Evolutionary conservation across 2,888 invertebrate species (phyloP).

Genomic region (Scaptomyza polygonia): DNA sequence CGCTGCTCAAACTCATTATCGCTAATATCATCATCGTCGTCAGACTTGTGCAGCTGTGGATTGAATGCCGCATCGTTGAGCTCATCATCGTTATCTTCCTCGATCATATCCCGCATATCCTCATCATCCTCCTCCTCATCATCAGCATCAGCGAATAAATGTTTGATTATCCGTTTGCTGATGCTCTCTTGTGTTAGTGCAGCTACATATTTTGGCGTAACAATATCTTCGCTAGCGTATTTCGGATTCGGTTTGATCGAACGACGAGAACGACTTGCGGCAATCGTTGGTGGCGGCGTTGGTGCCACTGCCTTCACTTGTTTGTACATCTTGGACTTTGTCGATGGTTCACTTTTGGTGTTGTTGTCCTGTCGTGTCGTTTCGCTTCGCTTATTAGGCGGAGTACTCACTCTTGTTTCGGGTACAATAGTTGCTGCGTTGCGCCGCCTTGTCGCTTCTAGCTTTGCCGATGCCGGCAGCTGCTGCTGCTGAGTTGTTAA

Average conservation of each 20-base stretch:
- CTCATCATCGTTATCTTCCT: conserved; percentile 65
- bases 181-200: conserved; percentile 31
- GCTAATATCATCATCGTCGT: conserved; percentile 70
- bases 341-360: conserved; percentile 11
- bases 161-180: conserved; percentile 30
- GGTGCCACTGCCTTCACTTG: conserved; percentile 32
- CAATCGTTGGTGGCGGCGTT: conserved; percentile 77
- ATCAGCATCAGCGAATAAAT: conserved; percentile 57
- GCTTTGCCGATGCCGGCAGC: too few species aligned
- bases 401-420: conserved; percentile 1
- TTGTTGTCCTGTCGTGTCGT: conserved; percentile 5
- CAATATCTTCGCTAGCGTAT: conserved; percentile 82
- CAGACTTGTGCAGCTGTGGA: conserved; percentile 67
- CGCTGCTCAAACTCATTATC: conserved; percentile 57
- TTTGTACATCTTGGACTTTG: conserved; percentile 62
- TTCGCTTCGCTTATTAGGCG: conserved; percentile 19
- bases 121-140: conserved; percentile 67
- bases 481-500: conserved; percentile 8
- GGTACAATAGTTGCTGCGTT: conserved; percentile 26
- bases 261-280: conserved; percentile 82
- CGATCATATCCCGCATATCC: conserved; percentile 56
- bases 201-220: conserved; percentile 79
- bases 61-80: conserved; percentile 62
- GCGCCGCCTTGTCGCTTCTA: conserved; percentile 16
- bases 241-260: conserved; percentile 84